Evolutionary conservation across 2,888 invertebrate genomes (phyloP), one percentile per base, ranked within the genome.

Genomic region (Melanophora roralis): DNA sequence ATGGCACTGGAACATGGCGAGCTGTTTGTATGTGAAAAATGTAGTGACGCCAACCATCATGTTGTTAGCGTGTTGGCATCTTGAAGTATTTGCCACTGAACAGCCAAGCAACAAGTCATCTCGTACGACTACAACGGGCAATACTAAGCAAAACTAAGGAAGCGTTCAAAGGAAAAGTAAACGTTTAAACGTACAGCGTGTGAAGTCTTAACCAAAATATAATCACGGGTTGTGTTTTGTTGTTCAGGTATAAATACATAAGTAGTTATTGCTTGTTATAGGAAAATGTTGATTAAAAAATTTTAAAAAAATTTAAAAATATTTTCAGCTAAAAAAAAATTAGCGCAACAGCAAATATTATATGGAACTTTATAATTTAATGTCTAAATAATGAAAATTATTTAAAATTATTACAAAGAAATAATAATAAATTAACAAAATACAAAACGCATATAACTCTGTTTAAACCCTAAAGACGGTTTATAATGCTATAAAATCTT

Each of bases 31-130:
- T 57, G 47, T 59, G 57, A 57, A 57, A 59, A 65, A 71, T 77
- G 64, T 59, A 76, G 68, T 68, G 80, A 80, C 80, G 76, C 80
- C 80, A 80, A 80, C 72, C 73, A 57, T 80, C 80, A 76, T 76
- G 80, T 76, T 76, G 76, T 73, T 79, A 80, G 80, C 80, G 80
- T 80, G 80, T 80, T 80, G 80, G 80, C 76, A 80, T 76, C 68
- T 80, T 80, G 80, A 80, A 80, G 68, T 80, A 80, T 80, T 76
- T 80, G 80, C 80, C 80, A 80, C 80, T 68, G 80, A 80, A 80
- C 76, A 73, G 43, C 69, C 69, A 73, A 36, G 64, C 69, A 75
- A 36, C 51, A 34, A 68, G 69, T 40, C 53, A 47, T 49, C 23
- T 21, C 34, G 55, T 47, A 38, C 45, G 14, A 45, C 9, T 34